Conservation (phyloP, 2,113 vertebrate species). For the Pedetes capensis region DNA sequence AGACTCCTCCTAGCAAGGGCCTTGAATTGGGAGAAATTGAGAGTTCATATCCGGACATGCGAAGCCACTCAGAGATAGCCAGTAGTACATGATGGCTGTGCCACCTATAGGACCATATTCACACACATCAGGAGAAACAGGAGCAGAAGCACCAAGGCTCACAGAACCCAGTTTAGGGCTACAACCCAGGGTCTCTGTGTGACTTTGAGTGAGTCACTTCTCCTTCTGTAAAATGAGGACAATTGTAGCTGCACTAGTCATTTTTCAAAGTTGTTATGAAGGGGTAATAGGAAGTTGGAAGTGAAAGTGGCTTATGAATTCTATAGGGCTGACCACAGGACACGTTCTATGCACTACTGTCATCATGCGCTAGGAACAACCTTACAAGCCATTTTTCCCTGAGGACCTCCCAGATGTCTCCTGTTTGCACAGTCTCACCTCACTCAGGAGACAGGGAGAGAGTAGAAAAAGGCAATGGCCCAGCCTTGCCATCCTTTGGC, state of each 20-base stretch:
- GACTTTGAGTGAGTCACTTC: neutral
- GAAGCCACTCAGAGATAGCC: conserved; percentile 9
- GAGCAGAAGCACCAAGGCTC: neutral
- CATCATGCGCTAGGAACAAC: neutral
- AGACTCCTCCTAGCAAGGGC: conserved; percentile 33
- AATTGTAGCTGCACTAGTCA: neutral
- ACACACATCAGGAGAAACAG: neutral
- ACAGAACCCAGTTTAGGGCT: neutral
- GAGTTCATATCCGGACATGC: conserved; percentile 27
- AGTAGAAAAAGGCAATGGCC: neutral
- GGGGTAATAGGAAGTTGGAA: neutral
- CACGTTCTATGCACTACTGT: neutral
- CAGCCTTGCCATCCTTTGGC: neutral
- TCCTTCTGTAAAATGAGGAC: conserved; percentile 17
- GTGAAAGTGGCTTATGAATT: neutral
- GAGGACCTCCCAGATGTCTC: neutral
- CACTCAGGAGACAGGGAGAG: neutral
- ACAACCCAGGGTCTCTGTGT: neutral
- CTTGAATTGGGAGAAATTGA: conserved; percentile 23
- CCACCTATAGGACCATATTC: neutral
- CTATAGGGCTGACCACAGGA: neutral
- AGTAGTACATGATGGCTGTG: neutral
- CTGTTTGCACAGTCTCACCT: neutral
- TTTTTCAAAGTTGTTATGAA: conserved; percentile 12
- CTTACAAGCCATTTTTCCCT: neutral